Conservation (phyloP, 2,797 vertebrate genomes). For the Gymnoscopelus braueri region DNA sequence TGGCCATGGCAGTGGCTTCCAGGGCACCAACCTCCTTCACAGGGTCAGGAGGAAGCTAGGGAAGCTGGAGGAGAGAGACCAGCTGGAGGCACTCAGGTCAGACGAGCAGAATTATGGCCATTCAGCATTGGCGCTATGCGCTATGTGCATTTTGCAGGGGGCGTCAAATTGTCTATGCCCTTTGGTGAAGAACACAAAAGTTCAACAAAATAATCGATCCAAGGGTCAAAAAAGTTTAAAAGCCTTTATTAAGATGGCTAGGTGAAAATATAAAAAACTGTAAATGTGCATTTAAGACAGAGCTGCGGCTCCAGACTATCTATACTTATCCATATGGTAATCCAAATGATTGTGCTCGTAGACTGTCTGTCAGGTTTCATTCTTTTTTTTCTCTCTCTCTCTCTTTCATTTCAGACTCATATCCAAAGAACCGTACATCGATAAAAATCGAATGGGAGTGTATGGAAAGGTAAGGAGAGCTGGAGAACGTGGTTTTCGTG, state of each 20-base stretch:
- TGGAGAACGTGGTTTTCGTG: neutral
- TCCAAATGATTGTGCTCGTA: no score
- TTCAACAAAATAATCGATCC: no score
- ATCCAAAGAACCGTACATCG: constrained; percentile 88
- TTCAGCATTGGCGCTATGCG: no score
- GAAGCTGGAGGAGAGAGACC: constrained; percentile 88
- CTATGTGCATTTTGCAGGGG: no score
- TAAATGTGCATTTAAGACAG: no score
- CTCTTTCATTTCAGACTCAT: constrained; percentile 74
- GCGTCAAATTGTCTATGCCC: no score
- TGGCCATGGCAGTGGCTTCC: constrained; percentile 94
- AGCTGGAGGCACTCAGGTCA: constrained; percentile 90
- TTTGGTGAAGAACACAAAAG: no score
- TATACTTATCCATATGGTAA: no score
- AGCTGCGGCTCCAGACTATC: no score
- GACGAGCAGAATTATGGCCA: neutral
- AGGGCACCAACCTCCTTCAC: constrained; percentile 93
- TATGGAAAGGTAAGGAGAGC: constrained; percentile 88
- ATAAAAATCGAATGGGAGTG: constrained; percentile 90
- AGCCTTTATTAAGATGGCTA: no score
- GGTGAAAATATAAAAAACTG: no score
- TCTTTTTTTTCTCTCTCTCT: neutral
- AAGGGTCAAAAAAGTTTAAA: no score
- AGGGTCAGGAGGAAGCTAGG: constrained; percentile 88
- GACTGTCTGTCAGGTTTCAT: neutral